Base-by-base conservation (phyloP, 2,888 invertebrate genomes). In the Thalpophila matura region DNA sequence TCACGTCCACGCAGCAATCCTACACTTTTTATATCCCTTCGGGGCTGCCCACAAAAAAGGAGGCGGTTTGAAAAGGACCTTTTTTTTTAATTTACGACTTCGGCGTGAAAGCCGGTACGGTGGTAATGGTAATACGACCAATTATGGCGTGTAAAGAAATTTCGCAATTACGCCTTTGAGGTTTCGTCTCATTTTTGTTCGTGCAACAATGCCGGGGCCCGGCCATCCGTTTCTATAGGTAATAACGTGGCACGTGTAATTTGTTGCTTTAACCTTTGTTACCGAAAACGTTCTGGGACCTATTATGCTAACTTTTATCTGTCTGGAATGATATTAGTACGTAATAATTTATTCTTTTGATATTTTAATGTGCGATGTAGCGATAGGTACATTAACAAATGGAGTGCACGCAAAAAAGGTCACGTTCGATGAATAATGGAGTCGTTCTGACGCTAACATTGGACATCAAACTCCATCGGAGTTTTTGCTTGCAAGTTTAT, bases 51-150 rank as follows among this genome's bases (percentile, higher is more conserved):
- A 82, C 89, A 89, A 88, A 89, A 89, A 88, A 81, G 65, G 78
- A 81, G 78, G 81, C 82, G 78, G 79, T 83, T 85, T 81, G 75
- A 83, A 89, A 86, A 83, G 86, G 85, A 79, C 86, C 86, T 86
- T 87, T 89, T 68, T n/a, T 90, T 89, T 83, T 81, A 89, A 90
- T 90, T 90, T 89, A 89, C 89, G 89, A 85, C 80, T 83, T 70
- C 74, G 77, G 82, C 85, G 85, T 85, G 88, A 90, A 91, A 89
- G 88, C 84, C 80, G 78, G 80, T 76, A 67, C 81, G 78, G 67
- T 69, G 81, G 81, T 85, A 85, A 86, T 69, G 81, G 81, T 85
- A 85, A 86, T 83, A 81, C 80, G 78, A 72, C 85, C 88, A 87
- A 89, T 88, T 89, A 88, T 80, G 75, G 75, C 79, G 74, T 83